Evolutionary conservation across 2,888 invertebrate genomes (phyloP).

Genomic region (Schrankia costaestrigalis): DNA sequence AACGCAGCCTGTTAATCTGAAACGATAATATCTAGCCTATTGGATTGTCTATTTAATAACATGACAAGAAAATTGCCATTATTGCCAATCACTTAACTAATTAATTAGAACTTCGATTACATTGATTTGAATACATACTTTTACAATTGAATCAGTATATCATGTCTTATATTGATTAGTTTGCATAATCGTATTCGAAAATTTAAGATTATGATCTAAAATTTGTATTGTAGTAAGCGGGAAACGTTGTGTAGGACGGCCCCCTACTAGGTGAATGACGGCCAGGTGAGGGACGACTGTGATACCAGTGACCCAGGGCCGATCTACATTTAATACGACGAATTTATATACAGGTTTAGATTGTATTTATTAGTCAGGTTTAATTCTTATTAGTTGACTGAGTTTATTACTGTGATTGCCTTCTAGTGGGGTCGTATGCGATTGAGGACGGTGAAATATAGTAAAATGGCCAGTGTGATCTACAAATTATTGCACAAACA

Average conservation of each 20-base stretch:
- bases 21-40: conserved; percentile 19
- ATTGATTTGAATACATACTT: conserved; percentile 17
- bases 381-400: too few relatives aligned
- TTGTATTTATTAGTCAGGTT: too few relatives aligned
- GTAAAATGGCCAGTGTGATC: too few relatives aligned
- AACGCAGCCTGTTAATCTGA: conserved; percentile 14
- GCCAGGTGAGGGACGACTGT: conserved; percentile 6
- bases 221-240: conserved; percentile 24
- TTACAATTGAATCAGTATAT: conserved; percentile 18
- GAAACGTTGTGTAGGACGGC: conserved; percentile 20
- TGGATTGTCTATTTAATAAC: conserved; percentile 27
- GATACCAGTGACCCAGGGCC: conserved; percentile 4
- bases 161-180: conserved; percentile 24
- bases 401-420: too few relatives aligned
- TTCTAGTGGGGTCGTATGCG: too few relatives aligned
- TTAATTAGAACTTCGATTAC: conserved; percentile 27
- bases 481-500: too few relatives aligned
- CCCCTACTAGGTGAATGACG: conserved; percentile 12
- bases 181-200: conserved; percentile 26
- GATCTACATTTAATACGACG: background rate
- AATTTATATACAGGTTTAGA: background rate
- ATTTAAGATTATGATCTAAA: conserved; percentile 24
- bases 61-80: conserved; percentile 31
- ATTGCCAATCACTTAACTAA: conserved; percentile 27
- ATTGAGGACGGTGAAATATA: too few relatives aligned